These are phyloP conservation scores for Bursaphelenchus mucronatus DNA, from an alignment of 1,140 invertebrate genomes.

Conservation along the genomic window DNA sequence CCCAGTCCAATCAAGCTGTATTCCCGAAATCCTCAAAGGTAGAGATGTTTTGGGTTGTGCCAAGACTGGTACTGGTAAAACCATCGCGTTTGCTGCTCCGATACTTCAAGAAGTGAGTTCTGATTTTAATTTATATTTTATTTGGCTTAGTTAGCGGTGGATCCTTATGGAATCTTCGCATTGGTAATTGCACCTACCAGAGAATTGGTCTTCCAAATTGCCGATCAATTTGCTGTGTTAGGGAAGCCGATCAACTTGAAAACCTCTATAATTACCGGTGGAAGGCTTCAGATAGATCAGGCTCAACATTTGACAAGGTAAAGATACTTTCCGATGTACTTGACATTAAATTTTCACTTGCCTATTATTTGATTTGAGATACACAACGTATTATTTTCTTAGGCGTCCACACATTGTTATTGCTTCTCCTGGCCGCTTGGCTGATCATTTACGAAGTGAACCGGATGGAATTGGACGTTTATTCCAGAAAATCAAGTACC, in stretches of 20 bases:
- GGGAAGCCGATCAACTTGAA: conserved; percentile 50
- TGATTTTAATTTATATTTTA: background rate
- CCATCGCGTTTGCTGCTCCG: conserved; percentile 57
- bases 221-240: conserved; percentile 56
- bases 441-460: conserved; percentile 53
- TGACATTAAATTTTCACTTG: background rate
- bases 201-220: conserved; percentile 59
- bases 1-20: conserved; percentile 45
- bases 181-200: conserved; percentile 55
- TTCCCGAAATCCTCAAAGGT: conserved; percentile 49
- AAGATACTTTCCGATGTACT: conserved; percentile 19
- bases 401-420: conserved; percentile 69
- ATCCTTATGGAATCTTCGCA: conserved; percentile 51
- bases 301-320: conserved; percentile 30
- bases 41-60: conserved; percentile 55
- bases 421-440: conserved; percentile 89
- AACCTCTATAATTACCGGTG: conserved; percentile 41
- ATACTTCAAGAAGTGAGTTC: conserved; percentile 52
- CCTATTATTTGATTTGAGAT: conserved; percentile 2
- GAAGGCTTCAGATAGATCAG: conserved; percentile 31
- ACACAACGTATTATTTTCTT: conserved; percentile 30
- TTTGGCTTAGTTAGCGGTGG: conserved; percentile 35
- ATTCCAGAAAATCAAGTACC: conserved; percentile 44
- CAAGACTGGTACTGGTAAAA: conserved; percentile 59
- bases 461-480: conserved; percentile 18